Evolutionary conservation across 2,113 vertebrate species (phyloP).

Genomic region (Pseudorectes ferrugineus): DNA sequence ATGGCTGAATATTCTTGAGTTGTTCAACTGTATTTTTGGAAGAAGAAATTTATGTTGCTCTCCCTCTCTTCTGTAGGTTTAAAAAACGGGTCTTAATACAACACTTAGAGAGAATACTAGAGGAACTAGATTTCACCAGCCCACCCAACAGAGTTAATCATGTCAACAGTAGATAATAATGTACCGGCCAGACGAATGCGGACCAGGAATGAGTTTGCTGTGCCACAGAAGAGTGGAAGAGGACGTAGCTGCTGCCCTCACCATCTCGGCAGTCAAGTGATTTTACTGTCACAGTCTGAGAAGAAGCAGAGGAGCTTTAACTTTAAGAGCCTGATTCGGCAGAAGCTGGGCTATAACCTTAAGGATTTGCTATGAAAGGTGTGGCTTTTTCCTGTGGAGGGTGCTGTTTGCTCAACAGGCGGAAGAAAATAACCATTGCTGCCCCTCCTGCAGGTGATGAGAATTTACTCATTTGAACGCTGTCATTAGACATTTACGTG

Average conservation of each 20-base stretch:
- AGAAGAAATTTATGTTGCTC: not conserved
- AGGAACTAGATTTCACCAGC: constrained; percentile 79
- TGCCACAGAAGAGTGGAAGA: constrained; percentile 62
- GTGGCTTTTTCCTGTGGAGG: constrained; percentile 70
- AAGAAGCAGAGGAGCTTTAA: constrained; percentile 59
- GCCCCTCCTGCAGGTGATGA: constrained; percentile 68
- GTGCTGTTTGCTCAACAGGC: constrained; percentile 59
- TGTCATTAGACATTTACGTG: constrained; percentile 52
- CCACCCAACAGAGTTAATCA: constrained; percentile 76
- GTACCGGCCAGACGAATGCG: not conserved
- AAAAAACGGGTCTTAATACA: constrained; percentile 98
- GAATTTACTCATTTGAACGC: constrained; percentile 66
- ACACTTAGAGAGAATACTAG: constrained; percentile 88
- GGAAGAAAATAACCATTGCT: constrained; percentile 62
- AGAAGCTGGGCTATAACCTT: constrained; percentile 69
- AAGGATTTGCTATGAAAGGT: constrained; percentile 67
- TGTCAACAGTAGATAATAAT: constrained; percentile 81
- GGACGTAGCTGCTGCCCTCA: constrained; percentile 46
- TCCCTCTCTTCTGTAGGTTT: constrained; percentile 79
- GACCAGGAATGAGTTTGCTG: constrained; percentile 65
- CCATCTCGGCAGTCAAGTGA: constrained; percentile 62
- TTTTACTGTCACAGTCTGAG: constrained; percentile 62
- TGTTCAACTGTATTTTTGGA: not conserved
- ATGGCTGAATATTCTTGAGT: not conserved
- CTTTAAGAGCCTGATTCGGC: constrained; percentile 48